A percentile compares a stretch with the other conserved stretches of the same genome.
These are phyloP conservation scores for Thalassarche chlororhynchos DNA, from an alignment of 2,113 vertebrate species.

Conservation along the genomic window DNA sequence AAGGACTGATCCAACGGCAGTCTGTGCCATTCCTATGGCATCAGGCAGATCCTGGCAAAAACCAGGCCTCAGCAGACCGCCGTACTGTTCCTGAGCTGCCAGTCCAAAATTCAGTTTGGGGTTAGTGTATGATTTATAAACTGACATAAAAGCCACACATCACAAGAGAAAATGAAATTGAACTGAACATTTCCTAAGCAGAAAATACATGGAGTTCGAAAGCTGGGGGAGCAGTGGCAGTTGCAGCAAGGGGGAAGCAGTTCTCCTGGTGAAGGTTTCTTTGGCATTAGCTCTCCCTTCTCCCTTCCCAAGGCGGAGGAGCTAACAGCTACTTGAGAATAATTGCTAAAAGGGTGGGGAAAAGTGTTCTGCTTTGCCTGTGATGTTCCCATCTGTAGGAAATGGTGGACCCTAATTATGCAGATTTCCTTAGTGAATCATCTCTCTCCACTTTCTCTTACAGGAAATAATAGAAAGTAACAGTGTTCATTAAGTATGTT, in stretches of 20 bases:
- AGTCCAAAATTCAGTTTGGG: background rate
- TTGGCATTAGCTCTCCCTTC: background rate
- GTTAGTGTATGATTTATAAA: background rate
- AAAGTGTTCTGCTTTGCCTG: constrained; percentile 15
- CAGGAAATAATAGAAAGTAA: constrained; percentile 46
- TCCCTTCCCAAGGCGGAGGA: background rate
- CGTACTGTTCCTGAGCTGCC: background rate
- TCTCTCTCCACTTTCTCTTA: constrained; percentile 29
- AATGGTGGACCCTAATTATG: constrained; percentile 62
- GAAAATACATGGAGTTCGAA: background rate
- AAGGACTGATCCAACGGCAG: background rate
- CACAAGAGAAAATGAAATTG: background rate
- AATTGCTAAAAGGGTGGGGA: constrained; percentile 3
- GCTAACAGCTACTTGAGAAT: constrained; percentile 39
- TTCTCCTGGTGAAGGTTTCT: background rate
- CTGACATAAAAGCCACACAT: background rate
- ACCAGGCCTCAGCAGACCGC: background rate
- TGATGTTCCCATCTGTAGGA: constrained; percentile 45
- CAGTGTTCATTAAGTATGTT: constrained; percentile 41
- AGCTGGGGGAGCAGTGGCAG: background rate
- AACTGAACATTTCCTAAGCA: background rate
- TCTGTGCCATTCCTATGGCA: background rate
- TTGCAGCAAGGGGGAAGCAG: background rate
- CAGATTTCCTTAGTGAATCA: constrained; percentile 50
- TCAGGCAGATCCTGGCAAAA: background rate